These are phyloP conservation scores for Macrophya annulata DNA, from an alignment of 2,888 invertebrate genomes.

Conservation along the genomic window DNA sequence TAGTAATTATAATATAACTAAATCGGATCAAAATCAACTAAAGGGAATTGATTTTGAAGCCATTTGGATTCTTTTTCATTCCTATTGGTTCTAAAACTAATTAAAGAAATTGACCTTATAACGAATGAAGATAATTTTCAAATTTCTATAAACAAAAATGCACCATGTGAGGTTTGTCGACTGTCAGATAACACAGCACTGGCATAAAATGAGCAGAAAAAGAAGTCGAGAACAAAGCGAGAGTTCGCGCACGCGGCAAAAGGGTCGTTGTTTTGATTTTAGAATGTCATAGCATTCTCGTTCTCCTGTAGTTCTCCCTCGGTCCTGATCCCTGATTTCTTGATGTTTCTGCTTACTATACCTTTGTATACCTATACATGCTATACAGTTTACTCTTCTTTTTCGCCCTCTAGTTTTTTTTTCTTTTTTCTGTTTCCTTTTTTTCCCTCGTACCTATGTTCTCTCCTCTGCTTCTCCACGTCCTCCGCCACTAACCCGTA, in stretches of 20 bases:
- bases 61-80: neutral
- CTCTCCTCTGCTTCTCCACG: slow-evolving; percentile 50
- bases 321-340: slow-evolving; percentile 22
- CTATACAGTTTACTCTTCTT: slow-evolving; percentile 19
- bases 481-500: slow-evolving; percentile 1
- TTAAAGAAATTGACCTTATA: neutral
- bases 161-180: neutral
- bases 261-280: slow-evolving; percentile 69
- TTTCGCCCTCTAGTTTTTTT: slow-evolving; percentile 48
- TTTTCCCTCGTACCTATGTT: slow-evolving; percentile 10
- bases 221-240: slow-evolving; percentile 18
- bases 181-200: neutral
- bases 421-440: neutral
- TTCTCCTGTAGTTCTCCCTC: slow-evolving; percentile 57
- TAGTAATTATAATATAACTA: no score
- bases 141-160: neutral
- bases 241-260: slow-evolving; percentile 45
- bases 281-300: slow-evolving; percentile 70
- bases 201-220: neutral
- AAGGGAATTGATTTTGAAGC: no score
- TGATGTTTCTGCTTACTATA: slow-evolving; percentile 14
- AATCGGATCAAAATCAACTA: no score
- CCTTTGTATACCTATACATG: neutral
- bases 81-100: neutral
- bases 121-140: neutral